A percentile compares a stretch with the other conserved stretches of the same genome.
Evolutionary conservation across 1,140 invertebrate genomes (phyloP).

Genomic region (Manduca sexta): DNA sequence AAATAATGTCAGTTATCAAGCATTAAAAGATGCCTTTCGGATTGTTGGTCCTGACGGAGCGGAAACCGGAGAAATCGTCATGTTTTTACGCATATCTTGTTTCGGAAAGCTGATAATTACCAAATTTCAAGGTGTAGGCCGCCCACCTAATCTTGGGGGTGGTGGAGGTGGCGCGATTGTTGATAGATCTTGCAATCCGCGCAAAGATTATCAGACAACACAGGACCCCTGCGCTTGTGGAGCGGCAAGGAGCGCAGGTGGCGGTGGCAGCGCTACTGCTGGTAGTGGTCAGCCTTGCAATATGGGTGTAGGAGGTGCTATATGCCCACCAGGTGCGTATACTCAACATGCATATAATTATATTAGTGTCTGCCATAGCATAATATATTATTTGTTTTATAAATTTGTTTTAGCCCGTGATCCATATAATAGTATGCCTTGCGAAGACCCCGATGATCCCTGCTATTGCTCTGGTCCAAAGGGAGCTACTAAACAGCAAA

Average conservation of each 20-base stretch:
- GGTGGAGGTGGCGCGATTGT: conserved; percentile 22
- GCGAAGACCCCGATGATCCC: conserved; percentile 52
- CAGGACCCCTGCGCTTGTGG: conserved; percentile 54
- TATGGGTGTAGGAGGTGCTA: conserved; percentile 4
- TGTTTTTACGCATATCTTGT: conserved; percentile 76
- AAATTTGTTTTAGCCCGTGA: conserved; percentile 38
- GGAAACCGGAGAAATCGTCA: conserved; percentile 69
- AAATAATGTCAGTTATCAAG: conserved; percentile 54
- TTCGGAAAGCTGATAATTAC: conserved; percentile 80
- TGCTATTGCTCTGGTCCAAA: conserved; percentile 60
- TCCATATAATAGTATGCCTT: conserved; percentile 54
- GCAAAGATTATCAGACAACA: conserved; percentile 40
- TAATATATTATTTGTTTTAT: conserved; percentile 4
- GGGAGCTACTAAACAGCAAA: conserved; percentile 30
- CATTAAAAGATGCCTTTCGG: conserved; percentile 75
- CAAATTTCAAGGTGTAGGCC: conserved; percentile 73
- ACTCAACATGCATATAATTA: neutral
- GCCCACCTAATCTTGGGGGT: conserved; percentile 27
- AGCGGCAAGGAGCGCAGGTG: conserved; percentile 18
- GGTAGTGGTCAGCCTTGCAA: conserved; percentile 20
- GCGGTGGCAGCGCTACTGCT: conserved; percentile 3
- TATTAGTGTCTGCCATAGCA: neutral
- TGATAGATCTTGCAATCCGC: conserved; percentile 50
- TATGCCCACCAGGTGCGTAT: neutral
- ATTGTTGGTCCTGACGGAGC: conserved; percentile 58